Evolutionary conservation across 53 echinoderm and acorn worm species (phyloP), one percentile per base, ranked within the genome.

Genomic region (Zoroaster sp.): DNA sequence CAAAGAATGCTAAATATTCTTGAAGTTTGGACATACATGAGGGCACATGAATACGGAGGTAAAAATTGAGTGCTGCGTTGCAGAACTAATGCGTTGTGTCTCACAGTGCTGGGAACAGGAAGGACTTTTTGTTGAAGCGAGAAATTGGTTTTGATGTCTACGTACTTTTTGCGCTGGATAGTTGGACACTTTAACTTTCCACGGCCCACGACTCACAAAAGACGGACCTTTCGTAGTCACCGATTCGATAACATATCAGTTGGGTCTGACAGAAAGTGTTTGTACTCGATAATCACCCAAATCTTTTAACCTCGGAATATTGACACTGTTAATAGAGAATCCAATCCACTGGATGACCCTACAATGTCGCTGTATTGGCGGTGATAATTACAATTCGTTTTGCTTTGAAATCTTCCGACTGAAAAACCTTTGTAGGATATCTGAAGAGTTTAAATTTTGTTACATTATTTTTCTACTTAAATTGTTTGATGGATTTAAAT

Each of bases 141-240:
- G 39, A 85, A 85, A 85, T 85, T 85, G 71, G 71, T 71, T 85
- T 85, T 23, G 17, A 70, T 44, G 69, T 25, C 43, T 25, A 20
- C 37, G 37, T 70, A 45, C 20, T 70, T 49, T 85, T 20, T 23
- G 70, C 28, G 44, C 71, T 49, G 20, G 40, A 55, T 55, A 85
- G 70, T 71, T 85, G 71, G 38, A 69, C 70, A 85, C 51, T 85
- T 85, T 85, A 68, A 17, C 43, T 66, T 25, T n/a, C 49, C 35
- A 85, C 35, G 85, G 85, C 85, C 85, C 69, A 70, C 35, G 71
- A 85, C 69, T 85, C 47, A 30, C 71, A 35, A 85, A 70, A 49
- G 51, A 49, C 23, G 37, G 23, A 71, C 70, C 85, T 66, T 70
- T 85, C 14, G 30, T 46, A 69, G n/a, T 21, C 31, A 70, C 31